phyloP scores from a whole-genome alignment of 2,797 vertebrate genomes.

The Oreortyx pictus region DNA sequence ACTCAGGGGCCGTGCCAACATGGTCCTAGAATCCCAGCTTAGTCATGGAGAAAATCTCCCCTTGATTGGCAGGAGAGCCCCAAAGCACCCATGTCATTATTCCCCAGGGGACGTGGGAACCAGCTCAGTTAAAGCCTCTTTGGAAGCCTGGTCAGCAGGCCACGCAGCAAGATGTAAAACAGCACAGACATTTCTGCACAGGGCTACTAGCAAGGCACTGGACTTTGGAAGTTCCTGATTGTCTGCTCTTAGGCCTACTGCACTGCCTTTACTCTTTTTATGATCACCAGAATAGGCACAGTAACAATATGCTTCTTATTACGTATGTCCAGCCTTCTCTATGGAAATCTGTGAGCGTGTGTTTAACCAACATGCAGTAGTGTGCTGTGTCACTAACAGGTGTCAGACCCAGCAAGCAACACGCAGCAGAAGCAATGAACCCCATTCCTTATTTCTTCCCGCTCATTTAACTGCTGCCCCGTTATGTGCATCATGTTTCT shows the following conservation, averaged over 20 bases:
- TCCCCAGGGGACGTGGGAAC: slow-evolving; percentile 40
- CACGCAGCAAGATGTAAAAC: background rate
- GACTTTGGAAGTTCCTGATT: background rate
- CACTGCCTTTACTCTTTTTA: background rate
- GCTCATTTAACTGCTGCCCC: background rate
- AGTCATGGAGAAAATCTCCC: slow-evolving; percentile 60
- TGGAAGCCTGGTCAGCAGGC: background rate
- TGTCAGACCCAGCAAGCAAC: background rate
- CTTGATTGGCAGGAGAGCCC: slow-evolving; percentile 48
- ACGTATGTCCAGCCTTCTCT: background rate
- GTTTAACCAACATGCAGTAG: background rate
- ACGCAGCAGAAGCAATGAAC: slow-evolving; percentile 9
- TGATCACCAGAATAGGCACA: background rate
- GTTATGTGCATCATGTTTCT: background rate
- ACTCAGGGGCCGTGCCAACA: background rate
- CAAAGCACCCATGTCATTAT: slow-evolving; percentile 11
- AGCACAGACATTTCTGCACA: background rate
- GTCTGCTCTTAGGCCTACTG: background rate
- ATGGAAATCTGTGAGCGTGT: background rate
- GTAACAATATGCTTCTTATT: background rate
- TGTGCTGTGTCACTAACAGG: background rate
- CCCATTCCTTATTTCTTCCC: background rate
- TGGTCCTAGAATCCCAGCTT: background rate
- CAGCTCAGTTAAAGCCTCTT: slow-evolving; percentile 31
- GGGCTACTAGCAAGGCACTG: background rate